phyloP scores from a whole-genome alignment of 2,888 invertebrate species.

The Sturmia bella region DNA sequence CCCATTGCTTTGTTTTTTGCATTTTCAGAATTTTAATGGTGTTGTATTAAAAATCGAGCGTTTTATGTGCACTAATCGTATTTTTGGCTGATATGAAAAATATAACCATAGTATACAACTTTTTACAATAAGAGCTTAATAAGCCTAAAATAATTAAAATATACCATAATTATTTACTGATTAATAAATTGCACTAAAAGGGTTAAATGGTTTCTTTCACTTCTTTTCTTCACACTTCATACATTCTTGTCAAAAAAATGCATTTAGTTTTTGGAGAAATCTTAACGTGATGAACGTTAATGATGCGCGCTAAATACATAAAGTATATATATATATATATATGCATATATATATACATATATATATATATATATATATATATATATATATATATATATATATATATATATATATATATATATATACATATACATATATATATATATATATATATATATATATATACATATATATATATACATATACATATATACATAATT shows the following conservation, averaged over 20 bases:
- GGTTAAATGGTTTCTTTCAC: neutral
- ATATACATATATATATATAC: neutral
- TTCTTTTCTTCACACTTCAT: slow-evolving; percentile 21
- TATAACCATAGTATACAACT: too few relatives aligned
- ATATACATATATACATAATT: neutral
- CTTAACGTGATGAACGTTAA: neutral
- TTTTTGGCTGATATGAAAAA: too few relatives aligned
- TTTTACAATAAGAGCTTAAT: too few relatives aligned
- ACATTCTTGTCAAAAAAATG: slow-evolving; percentile 4
- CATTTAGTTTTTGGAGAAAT: slow-evolving; percentile 10
- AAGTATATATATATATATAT: neutral
- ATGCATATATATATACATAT: neutral
- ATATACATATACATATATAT: neutral
- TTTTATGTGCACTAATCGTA: too few relatives aligned
- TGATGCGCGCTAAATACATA: slow-evolving; percentile 14
- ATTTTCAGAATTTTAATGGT: too few relatives aligned
- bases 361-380: neutral
- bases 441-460: neutral
- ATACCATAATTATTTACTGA: too few relatives aligned
- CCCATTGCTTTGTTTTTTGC: too few relatives aligned
- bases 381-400: neutral
- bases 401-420: neutral
- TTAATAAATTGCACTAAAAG: too few relatives aligned
- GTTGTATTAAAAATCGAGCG: too few relatives aligned
- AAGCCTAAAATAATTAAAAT: too few relatives aligned